A percentile compares a stretch with the other conserved stretches of the same genome.
Conservation (phyloP, 2,113 vertebrate species). For the Onychostoma macrolepis region DNA sequence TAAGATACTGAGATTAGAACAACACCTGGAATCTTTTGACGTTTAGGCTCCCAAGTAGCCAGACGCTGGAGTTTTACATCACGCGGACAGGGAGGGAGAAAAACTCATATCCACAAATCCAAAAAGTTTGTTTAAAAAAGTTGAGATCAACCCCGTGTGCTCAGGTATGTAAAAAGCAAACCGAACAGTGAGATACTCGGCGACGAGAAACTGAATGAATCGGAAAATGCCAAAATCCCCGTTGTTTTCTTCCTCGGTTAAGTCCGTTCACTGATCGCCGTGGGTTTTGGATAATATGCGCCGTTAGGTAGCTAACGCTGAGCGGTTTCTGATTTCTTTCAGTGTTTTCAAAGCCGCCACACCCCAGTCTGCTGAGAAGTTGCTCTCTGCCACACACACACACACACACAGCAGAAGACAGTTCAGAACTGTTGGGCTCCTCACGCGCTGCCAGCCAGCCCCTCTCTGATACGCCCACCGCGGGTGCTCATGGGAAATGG, state of each 20-base stretch:
- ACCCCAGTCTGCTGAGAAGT: constrained; percentile 73
- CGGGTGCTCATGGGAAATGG: constrained; percentile 68
- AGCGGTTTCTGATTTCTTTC: constrained; percentile 65
- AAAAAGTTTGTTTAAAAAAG: constrained; percentile 22
- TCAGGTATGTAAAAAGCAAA: not conserved
- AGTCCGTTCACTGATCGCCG: not conserved
- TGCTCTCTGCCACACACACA: constrained; percentile 60
- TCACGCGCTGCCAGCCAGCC: constrained; percentile 43
- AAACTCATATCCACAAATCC: constrained; percentile 11
- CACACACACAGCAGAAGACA: constrained; percentile 36
- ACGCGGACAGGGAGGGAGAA: constrained; percentile 19
- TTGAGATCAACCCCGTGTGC: not conserved
- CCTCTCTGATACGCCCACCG: constrained; percentile 60
- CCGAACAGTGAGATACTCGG: not conserved
- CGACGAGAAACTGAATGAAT: not conserved
- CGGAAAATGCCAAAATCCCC: constrained; percentile 12
- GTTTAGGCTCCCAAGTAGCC: constrained; percentile 33
- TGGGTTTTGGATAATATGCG: not conserved
- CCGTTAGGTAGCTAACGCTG: constrained; percentile 8
- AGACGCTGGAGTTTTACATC: constrained; percentile 42
- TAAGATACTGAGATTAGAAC: not conserved
- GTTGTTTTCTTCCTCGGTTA: not conserved
- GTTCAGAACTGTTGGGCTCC: constrained; percentile 14
- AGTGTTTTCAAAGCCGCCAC: constrained; percentile 69
- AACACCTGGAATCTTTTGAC: not conserved